A percentile compares a stretch with the other conserved stretches of the same genome.
phyloP scores from a whole-genome alignment of 2,113 vertebrate genomes.

The Cricetomys ansorgei region DNA sequence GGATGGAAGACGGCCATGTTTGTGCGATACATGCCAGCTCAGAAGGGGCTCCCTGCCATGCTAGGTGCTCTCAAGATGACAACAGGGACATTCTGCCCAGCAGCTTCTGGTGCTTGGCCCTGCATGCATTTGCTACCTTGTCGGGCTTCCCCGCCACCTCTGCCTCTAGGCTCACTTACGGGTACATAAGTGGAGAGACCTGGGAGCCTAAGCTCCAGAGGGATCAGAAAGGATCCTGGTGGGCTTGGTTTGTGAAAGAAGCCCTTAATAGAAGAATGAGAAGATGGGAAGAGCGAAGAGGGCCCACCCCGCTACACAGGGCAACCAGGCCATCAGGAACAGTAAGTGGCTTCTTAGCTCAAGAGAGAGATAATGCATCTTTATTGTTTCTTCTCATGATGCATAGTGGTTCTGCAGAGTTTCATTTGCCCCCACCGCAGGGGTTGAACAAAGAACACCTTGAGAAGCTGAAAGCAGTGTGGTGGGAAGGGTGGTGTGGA shows the following conservation, averaged over 20 bases:
- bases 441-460: neutral
- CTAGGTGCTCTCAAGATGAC: neutral
- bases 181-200: neutral
- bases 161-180: neutral
- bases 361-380: neutral
- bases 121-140: neutral
- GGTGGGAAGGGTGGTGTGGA: neutral
- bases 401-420: neutral
- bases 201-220: neutral
- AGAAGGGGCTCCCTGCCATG: no score
- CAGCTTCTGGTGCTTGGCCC: neutral
- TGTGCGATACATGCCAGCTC: constrained; percentile 63
- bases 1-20: neutral
- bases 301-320: neutral
- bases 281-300: neutral
- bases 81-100: neutral
- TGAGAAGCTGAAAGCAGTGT: neutral
- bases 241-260: neutral
- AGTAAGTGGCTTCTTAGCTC: neutral
- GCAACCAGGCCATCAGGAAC: neutral
- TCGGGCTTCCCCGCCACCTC: neutral
- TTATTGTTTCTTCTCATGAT: constrained; percentile 41
- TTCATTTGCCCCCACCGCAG: neutral
- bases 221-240: neutral
- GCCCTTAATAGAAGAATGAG: neutral